Conservation (phyloP, 2,113 vertebrate genomes). For the Notothenia coriiceps region DNA sequence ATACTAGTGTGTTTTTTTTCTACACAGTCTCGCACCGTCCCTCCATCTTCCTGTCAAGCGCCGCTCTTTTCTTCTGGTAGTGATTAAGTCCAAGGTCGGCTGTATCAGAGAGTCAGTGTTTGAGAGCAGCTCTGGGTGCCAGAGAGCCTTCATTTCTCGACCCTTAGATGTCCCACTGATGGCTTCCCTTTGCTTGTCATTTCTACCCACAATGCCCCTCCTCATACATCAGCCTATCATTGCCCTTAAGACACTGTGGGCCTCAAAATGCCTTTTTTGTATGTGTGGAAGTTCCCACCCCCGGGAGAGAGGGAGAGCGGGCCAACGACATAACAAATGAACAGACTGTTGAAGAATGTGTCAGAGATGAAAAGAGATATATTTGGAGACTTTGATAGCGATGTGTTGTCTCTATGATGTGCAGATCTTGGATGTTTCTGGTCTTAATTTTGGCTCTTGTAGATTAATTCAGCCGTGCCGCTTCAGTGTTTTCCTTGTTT, state of each 20-base stretch:
- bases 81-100: slow-evolving; percentile 80
- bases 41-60: slow-evolving; percentile 75
- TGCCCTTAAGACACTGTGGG: slow-evolving; percentile 63
- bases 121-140: slow-evolving; percentile 67
- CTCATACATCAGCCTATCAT: slow-evolving; percentile 76
- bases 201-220: slow-evolving; percentile 74
- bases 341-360: slow-evolving; percentile 73
- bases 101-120: slow-evolving; percentile 76
- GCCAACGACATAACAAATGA: slow-evolving; percentile 78
- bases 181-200: slow-evolving; percentile 72
- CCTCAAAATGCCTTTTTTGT: slow-evolving; percentile 60
- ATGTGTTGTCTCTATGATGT: slow-evolving; percentile 70
- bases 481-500: slow-evolving; percentile 72
- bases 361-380: slow-evolving; percentile 75
- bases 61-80: slow-evolving; percentile 77
- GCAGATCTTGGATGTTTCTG: slow-evolving; percentile 63
- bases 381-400: slow-evolving; percentile 66
- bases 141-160: slow-evolving; percentile 71
- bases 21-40: slow-evolving; percentile 46
- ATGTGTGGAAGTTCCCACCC: slow-evolving; percentile 69
- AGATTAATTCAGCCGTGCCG: slow-evolving; percentile 60
- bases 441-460: slow-evolving; percentile 70
- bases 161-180: slow-evolving; percentile 77
- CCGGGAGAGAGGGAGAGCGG: slow-evolving; percentile 40
- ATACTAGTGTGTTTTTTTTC: background rate